Evolutionary conservation across 1,140 invertebrate genomes (phyloP), one percentile per base, ranked within the genome.

Genomic region (Trichonephila inaurata): DNA sequence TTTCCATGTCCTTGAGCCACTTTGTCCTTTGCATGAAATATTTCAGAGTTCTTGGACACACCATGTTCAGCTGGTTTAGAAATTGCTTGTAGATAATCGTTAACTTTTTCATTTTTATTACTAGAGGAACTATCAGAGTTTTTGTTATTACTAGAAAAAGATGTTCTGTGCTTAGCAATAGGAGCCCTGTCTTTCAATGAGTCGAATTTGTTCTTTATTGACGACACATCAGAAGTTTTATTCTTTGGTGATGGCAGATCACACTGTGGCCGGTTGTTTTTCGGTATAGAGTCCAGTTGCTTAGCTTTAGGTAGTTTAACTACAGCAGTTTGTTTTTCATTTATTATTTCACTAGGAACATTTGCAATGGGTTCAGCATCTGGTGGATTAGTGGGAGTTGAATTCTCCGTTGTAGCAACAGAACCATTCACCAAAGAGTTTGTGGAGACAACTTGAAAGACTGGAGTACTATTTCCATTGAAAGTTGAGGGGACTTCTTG

Each of bases 171-270:
- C 58, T 94, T 94, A 51, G 14, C 61, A 81, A 51, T 18, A 44
- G 93, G n/a, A n/a, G 64, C 24, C 83, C 83, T 87, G 33, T 92
- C 91, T 69, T 92, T 92, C 44, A 92, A 92, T 10, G 83, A 44
- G 86, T 93, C 91, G 69, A 88, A 94, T 94, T 94, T 94, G 87
- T 94, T 94, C 88, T 90, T 94, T 58, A 24, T 40, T 83, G 88
- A 60, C 40, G 87, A 69, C 58, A 81, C 33, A 44, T 89, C 93
- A 16, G 87, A 72, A 82, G 87, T 94, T 69, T 94, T 94, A 90
- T 85, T 94, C 93, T 94, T 94, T 94, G 93, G 93, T 85, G 93
- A 94, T 21, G 93, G 93, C 16, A 85, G n/a, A 94, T 94, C 93
- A 94, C 93, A 94, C 6, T 10, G 60, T 62, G 69, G 28, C 51